Conservation (phyloP, 2,888 invertebrate species). For the Phanerotoma sp. region DNA sequence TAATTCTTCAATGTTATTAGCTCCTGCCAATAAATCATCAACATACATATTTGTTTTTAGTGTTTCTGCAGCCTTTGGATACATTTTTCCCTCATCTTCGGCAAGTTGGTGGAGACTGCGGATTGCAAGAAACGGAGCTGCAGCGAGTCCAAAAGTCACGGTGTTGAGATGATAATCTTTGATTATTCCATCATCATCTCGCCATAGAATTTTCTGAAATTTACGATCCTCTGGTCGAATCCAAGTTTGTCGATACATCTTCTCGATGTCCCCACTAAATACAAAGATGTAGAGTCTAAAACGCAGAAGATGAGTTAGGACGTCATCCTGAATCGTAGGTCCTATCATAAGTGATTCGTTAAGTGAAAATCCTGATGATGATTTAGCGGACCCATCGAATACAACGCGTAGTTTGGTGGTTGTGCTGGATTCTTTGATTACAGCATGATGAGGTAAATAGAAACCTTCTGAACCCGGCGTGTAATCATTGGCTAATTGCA, state of each 20-base stretch:
- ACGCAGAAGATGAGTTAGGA: no score
- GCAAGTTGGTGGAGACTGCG: slow-evolving; percentile 14
- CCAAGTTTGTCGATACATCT: no score
- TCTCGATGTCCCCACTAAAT: no score
- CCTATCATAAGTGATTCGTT: no score
- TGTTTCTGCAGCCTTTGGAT: neutral
- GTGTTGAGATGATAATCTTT: neutral
- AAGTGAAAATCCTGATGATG: slow-evolving; percentile 20
- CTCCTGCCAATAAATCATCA: slow-evolving; percentile 20
- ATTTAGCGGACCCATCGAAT: slow-evolving; percentile 19
- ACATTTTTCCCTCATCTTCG: slow-evolving; percentile 6
- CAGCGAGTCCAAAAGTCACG: no score
- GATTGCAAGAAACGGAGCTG: no score
- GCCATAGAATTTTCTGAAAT: slow-evolving; percentile 14
- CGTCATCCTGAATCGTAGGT: no score
- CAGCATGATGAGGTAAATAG: slow-evolving; percentile 32
- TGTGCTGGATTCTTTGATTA: slow-evolving; percentile 16
- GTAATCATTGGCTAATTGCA: neutral
- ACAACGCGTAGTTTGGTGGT: slow-evolving; percentile 21
- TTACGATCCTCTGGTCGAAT: no score
- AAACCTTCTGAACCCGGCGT: slow-evolving; percentile 10
- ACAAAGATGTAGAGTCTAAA: no score
- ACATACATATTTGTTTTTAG: slow-evolving; percentile 19
- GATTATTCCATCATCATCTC: slow-evolving; percentile 20
- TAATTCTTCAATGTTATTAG: slow-evolving; percentile 14